Evolutionary conservation across 1,140 invertebrate species (phyloP), one percentile per base, ranked within the genome.

Genomic region (Telenomus remus): DNA sequence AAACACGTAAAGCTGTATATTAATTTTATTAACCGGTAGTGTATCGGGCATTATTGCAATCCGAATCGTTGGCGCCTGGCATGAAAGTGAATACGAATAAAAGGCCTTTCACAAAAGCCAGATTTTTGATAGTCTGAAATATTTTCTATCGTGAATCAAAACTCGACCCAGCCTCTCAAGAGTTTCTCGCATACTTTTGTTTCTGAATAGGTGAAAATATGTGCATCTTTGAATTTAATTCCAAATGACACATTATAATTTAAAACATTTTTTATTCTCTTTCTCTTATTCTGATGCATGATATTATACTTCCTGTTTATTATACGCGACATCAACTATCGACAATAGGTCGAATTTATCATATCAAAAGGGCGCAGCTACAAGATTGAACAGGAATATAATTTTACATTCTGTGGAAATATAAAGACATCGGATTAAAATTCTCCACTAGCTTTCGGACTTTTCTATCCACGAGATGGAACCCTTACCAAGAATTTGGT

Each of bases 371-470:
- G 19, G 59, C 72, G 27, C 12, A 19, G 70, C 44, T 51, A 54
- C 55, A 64, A 53, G 65, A 69, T 69, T 47, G 48, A 33, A 75
- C 72, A 69, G 14, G 57, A 69, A 69, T 75, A 75, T 64, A 69
- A 75, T 75, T 69, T 69, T 43, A 75, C 72, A 57, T 75, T 75
- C 64, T 59, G 33, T 59, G 59, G 48, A 75, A 75, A 48, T 65
- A 68, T 68, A 68, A 75, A 68, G 71, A 68, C 53, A 63, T 64
- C 61, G 71, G 71, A 75, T 75, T 75, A 75, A 75, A 68, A 64
- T 75, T 68, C 57, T 75, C 47, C 34, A 59, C 56, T 75, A 57
- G 47, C 68, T 74, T 68, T 63, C 37, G 43, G 19, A 14, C 55
- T 37, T 56, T 47, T 55, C 49, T 49, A 43, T 53, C 49, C 53